phyloP scores from a whole-genome alignment of 2,888 invertebrate species.

The Thecophora atra region DNA sequence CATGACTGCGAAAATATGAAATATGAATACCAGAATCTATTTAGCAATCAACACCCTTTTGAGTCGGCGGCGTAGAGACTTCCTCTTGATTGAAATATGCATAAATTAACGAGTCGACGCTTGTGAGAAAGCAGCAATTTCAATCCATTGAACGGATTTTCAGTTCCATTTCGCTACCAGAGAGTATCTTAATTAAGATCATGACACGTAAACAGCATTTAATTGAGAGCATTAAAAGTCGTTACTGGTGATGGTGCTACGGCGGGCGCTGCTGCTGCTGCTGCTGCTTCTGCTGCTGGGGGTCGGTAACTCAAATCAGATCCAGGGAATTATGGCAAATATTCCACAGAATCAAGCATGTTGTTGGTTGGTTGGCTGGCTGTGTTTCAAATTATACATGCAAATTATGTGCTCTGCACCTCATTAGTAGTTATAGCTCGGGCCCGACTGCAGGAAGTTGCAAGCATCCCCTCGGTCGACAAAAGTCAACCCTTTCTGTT shows the following conservation, averaged over 20 bases:
- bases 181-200: slow-evolving; percentile 30
- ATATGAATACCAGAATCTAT: background rate
- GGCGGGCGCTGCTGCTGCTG: no score
- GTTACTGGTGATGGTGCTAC: slow-evolving; percentile 4
- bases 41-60: background rate
- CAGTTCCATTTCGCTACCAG: slow-evolving; percentile 7
- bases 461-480: slow-evolving; percentile 18
- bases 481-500: slow-evolving; percentile 32
- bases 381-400: slow-evolving; percentile 33
- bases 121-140: slow-evolving; percentile 23
- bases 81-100: slow-evolving; percentile 8
- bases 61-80: background rate
- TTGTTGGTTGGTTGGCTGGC: no score
- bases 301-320: slow-evolving; percentile 12
- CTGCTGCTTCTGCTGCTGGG: no score
- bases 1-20: background rate
- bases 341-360: slow-evolving; percentile 17
- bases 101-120: slow-evolving; percentile 24
- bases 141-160: background rate
- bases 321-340: slow-evolving; percentile 20
- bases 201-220: slow-evolving; percentile 35
- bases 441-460: background rate
- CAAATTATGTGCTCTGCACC: slow-evolving; percentile 24
- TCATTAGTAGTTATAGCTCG: background rate
- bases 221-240: slow-evolving; percentile 32